phyloP scores from a whole-genome alignment of 2,888 invertebrate genomes.

The Dryobotodes eremita region DNA sequence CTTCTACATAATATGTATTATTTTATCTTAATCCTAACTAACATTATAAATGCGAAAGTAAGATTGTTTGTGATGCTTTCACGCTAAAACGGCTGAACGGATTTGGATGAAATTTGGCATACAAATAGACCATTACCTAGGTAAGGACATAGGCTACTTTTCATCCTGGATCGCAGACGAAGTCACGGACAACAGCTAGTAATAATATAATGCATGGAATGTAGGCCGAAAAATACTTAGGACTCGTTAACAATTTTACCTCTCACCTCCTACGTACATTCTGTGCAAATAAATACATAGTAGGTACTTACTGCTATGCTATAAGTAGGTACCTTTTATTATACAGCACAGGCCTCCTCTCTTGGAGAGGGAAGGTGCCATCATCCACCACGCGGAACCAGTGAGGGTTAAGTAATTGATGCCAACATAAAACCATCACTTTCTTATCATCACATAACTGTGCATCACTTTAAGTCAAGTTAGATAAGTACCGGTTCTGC shows the following conservation, averaged over 20 bases:
- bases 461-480: conserved; percentile 10
- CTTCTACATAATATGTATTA: too few species aligned
- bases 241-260: neutral
- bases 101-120: too few species aligned
- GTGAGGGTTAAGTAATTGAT: neutral
- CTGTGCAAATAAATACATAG: neutral
- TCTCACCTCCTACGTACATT: neutral
- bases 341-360: neutral
- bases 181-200: too few species aligned
- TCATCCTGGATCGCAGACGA: too few species aligned
- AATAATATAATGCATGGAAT: neutral
- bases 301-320: neutral
- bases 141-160: too few species aligned
- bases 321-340: neutral
- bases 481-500: conserved; percentile 27
- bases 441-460: conserved; percentile 18
- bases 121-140: too few species aligned
- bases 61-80: too few species aligned
- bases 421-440: neutral
- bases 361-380: too few species aligned
- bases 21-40: too few species aligned
- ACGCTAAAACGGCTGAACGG: too few species aligned
- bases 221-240: neutral
- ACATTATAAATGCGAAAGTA: too few species aligned
- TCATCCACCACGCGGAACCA: too few species aligned